phyloP scores from a whole-genome alignment of 1,140 invertebrate species.

The Neuroterus valhalla region DNA sequence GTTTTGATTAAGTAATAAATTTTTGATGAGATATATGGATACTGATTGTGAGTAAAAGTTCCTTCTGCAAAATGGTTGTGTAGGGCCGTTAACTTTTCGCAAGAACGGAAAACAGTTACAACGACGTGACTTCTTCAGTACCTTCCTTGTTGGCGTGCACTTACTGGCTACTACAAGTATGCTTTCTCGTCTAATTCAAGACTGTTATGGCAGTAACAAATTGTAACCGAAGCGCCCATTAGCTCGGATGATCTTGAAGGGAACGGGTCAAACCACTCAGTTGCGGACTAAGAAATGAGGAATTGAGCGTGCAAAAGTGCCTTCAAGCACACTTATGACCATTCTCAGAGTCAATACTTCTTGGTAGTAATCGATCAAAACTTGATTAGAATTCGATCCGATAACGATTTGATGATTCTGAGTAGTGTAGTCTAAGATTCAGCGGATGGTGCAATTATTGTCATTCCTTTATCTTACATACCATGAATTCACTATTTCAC shows the following conservation, averaged over 20 bases:
- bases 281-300: slow-evolving; percentile 27
- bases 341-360: slow-evolving; percentile 2
- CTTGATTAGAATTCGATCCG: slow-evolving; percentile 22
- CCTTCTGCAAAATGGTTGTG: slow-evolving; percentile 31
- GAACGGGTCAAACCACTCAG: slow-evolving; percentile 28
- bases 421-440: background rate
- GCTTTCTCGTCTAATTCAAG: slow-evolving; percentile 27
- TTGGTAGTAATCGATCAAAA: slow-evolving; percentile 23
- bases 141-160: slow-evolving; percentile 7
- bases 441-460: too few relatives aligned
- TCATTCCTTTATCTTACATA: too few relatives aligned
- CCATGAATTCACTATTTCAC: too few relatives aligned
- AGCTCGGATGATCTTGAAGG: slow-evolving; percentile 9
- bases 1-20: background rate
- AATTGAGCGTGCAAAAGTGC: background rate
- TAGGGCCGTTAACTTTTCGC: slow-evolving; percentile 67
- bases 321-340: slow-evolving; percentile 23
- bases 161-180: slow-evolving; percentile 2
- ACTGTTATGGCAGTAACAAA: slow-evolving; percentile 30
- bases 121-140: slow-evolving; percentile 49
- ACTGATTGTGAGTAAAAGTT: too few relatives aligned
- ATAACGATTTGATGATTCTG: background rate
- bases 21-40: background rate
- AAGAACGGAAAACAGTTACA: slow-evolving; percentile 70
- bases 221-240: slow-evolving; percentile 28